phyloP scores from a whole-genome alignment of 2,113 vertebrate genomes.

The Poeciliopsis occidentalis region DNA sequence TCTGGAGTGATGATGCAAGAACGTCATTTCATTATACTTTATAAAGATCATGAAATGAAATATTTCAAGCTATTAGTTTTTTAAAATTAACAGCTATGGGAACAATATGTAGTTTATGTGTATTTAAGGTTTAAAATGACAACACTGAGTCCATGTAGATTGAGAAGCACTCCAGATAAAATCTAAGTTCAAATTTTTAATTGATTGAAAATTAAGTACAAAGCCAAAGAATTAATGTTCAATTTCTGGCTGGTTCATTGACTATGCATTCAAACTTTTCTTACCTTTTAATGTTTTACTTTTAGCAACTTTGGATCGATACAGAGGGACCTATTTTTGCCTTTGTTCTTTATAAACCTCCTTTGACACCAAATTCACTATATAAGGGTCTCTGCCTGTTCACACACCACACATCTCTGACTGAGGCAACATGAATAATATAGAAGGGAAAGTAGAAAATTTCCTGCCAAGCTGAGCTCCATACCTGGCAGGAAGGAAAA shows the following conservation, averaged over 20 bases:
- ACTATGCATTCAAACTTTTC: neutral
- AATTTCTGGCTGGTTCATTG: too few species aligned
- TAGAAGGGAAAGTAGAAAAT: constrained; percentile 5
- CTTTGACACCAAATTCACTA: neutral
- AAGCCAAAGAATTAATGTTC: neutral
- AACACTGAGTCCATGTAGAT: too few species aligned
- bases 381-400: neutral
- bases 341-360: too few species aligned
- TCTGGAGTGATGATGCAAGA: too few species aligned
- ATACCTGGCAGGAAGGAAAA: constrained; percentile 35
- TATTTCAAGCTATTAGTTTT: too few species aligned
- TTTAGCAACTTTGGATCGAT: neutral
- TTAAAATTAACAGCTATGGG: too few species aligned
- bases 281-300: neutral
- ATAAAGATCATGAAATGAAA: too few species aligned
- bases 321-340: neutral
- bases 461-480: constrained; percentile 11
- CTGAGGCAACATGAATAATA: neutral
- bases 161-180: neutral
- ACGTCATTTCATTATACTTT: too few species aligned
- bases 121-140: too few species aligned
- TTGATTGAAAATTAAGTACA: neutral
- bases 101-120: too few species aligned
- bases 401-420: constrained; percentile 1
- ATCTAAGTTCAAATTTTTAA: too few species aligned